Evolutionary conservation across 2,797 vertebrate genomes (phyloP).

Genomic region (Sardinella longiceps): DNA sequence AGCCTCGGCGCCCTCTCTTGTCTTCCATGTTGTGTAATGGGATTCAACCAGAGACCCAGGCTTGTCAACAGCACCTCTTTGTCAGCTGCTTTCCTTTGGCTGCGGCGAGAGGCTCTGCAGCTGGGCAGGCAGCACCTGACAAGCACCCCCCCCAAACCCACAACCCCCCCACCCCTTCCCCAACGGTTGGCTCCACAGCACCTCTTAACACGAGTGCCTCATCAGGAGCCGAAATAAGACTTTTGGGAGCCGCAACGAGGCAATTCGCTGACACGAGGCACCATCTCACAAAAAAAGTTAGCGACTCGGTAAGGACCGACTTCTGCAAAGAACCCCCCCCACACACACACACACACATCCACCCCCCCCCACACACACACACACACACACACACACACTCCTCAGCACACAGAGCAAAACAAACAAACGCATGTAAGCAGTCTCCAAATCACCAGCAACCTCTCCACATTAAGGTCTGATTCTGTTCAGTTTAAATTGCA

Average conservation of each 20-base stretch:
- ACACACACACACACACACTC: not conserved
- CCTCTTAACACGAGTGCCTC: constrained; percentile 59
- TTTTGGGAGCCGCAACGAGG: not conserved
- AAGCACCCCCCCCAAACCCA: constrained; percentile 55
- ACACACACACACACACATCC: not conserved
- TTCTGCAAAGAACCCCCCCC: not conserved
- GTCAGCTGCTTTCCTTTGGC: constrained; percentile 15
- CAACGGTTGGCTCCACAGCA: constrained; percentile 49
- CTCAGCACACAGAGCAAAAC: not conserved
- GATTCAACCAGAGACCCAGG: constrained; percentile 58
- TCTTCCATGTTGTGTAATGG: constrained; percentile 50
- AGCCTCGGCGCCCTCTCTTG: constrained; percentile 50
- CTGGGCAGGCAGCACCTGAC: constrained; percentile 43
- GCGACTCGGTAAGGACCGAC: not conserved
- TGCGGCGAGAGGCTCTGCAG: constrained; percentile 56
- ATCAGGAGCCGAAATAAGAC: constrained; percentile 58
- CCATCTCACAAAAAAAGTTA: not conserved
- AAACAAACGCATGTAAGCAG: not conserved
- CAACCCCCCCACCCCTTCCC: too few species aligned
- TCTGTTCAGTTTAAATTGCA: not conserved
- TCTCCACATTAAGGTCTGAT: not conserved
- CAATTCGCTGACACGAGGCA: not conserved
- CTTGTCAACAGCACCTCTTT: constrained; percentile 49
- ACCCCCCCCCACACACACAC: too few species aligned
- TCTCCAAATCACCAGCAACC: not conserved